These are phyloP conservation scores for Coenonympha arcania DNA, from an alignment of 2,888 invertebrate genomes.

Conservation along the genomic window DNA sequence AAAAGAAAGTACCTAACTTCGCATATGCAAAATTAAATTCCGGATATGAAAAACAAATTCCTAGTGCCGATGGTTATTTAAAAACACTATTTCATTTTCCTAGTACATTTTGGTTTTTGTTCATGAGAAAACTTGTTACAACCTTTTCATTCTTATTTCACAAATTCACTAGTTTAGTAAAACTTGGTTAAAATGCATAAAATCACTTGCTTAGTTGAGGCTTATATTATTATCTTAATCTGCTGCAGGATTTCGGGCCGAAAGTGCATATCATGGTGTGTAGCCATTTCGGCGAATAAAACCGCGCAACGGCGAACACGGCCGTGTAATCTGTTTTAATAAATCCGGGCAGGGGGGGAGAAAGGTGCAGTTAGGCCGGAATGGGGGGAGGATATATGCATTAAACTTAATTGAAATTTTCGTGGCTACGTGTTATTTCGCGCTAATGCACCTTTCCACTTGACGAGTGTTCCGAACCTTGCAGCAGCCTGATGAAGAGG, in stretches of 20 bases:
- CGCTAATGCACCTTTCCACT: constrained; percentile 61
- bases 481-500: constrained; percentile 38
- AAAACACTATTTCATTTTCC: too few species aligned
- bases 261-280: constrained; percentile 3
- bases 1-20: too few species aligned
- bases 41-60: too few species aligned
- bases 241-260: constrained; percentile 4
- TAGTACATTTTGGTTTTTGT: too few species aligned
- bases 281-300: constrained; percentile 8
- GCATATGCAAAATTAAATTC: too few species aligned
- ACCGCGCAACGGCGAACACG: constrained; percentile 1
- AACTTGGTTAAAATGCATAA: too few species aligned
- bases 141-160: too few species aligned
- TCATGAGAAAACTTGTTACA: too few species aligned
- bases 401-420: constrained; percentile 69
- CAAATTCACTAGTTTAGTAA: too few species aligned
- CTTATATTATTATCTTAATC: neutral
- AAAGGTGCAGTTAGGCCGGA: constrained; percentile 22
- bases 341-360: constrained; percentile 42
- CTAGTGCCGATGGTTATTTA: too few species aligned
- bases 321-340: constrained; percentile 51
- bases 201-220: too few species aligned
- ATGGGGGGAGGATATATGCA: constrained; percentile 48
- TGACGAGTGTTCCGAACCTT: constrained; percentile 38
- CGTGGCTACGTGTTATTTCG: constrained; percentile 62